Percentiles rank a stretch among this genome's conserved stretches.
phyloP scores from a whole-genome alignment of 2,113 vertebrate species.

The Lepisosteus oculatus region DNA sequence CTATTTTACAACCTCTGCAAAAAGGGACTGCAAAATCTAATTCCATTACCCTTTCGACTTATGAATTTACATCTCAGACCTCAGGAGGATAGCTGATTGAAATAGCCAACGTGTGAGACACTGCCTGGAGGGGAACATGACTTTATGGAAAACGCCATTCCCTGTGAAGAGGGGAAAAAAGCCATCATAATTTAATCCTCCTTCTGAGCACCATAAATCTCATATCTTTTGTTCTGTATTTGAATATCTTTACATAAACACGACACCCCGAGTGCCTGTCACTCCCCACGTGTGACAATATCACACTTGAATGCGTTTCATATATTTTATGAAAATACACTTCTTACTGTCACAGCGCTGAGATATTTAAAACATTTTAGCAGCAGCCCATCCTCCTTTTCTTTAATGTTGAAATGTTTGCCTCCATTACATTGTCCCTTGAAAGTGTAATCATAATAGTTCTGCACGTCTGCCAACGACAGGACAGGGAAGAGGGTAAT shows the following conservation, averaged over 20 bases:
- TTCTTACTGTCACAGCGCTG: background rate
- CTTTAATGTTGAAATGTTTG: too few relatives aligned
- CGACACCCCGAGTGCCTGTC: constrained; percentile 43
- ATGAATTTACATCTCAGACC: constrained; percentile 56
- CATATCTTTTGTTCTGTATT: constrained; percentile 64
- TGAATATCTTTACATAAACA: constrained; percentile 63
- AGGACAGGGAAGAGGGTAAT: too few relatives aligned
- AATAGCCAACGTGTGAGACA: constrained; percentile 52
- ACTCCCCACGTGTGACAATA: background rate
- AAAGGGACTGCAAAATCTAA: constrained; percentile 34
- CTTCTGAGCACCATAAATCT: constrained; percentile 55
- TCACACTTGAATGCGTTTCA: background rate
- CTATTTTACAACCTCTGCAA: background rate
- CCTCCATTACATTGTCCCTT: too few relatives aligned
- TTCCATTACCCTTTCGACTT: constrained; percentile 36
- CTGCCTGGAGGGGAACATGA: constrained; percentile 53
- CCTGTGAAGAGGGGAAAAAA: constrained; percentile 38
- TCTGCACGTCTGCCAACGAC: too few relatives aligned
- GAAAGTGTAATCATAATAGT: too few relatives aligned
- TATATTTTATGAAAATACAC: background rate
- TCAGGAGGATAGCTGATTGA: constrained; percentile 54
- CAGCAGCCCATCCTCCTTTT: background rate
- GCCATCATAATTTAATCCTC: constrained; percentile 62
- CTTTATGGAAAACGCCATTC: constrained; percentile 38
- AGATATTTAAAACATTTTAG: background rate